A percentile compares a stretch with the other conserved stretches of the same genome.
Conservation (phyloP, 2,888 invertebrate species). For the Drosophila robusta region DNA sequence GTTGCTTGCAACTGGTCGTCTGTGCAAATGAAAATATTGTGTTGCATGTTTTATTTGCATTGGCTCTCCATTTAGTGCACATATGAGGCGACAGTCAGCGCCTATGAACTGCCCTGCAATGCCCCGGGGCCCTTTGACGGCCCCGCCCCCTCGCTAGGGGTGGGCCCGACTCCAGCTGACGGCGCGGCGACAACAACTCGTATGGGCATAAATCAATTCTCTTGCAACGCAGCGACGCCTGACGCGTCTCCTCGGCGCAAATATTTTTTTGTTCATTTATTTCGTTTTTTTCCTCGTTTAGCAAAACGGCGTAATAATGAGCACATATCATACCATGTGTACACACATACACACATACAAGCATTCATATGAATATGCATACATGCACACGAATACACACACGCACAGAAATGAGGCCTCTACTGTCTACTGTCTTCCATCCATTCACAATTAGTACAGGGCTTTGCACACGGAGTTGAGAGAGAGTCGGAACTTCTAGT, state of each 20-base stretch:
- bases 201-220: constrained; percentile 73
- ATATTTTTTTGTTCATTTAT: constrained; percentile 31
- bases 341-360: background rate
- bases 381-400: background rate
- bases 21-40: constrained; percentile 46
- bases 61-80: constrained; percentile 49
- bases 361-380: background rate
- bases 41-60: constrained; percentile 44
- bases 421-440: constrained; percentile 15
- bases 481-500: constrained; percentile 1
- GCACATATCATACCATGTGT: constrained; percentile 20
- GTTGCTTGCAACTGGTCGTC: constrained; percentile 6
- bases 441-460: constrained; percentile 17
- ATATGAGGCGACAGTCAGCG: constrained; percentile 35
- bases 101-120: background rate
- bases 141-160: background rate
- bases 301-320: constrained; percentile 55
- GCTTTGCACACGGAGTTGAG: background rate
- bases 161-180: constrained; percentile 16
- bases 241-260: constrained; percentile 26
- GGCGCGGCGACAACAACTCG: constrained; percentile 39
- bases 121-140: constrained; percentile 1
- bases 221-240: constrained; percentile 38
- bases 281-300: constrained; percentile 17
- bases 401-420: constrained; percentile 8